phyloP scores from a whole-genome alignment of 2,888 invertebrate species.

The Folsomia manolachei region DNA sequence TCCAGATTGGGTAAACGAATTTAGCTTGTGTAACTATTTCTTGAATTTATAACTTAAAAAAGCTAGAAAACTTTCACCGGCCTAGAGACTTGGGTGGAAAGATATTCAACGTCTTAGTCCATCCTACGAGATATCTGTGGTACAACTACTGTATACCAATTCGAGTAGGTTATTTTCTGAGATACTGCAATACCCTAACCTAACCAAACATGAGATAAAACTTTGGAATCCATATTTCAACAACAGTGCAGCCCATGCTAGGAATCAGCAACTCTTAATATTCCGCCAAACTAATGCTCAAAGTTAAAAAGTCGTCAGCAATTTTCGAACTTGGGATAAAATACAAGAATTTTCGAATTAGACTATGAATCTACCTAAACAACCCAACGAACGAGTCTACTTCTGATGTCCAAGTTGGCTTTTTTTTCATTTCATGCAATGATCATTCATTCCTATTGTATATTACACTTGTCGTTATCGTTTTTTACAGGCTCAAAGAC shows the following conservation, averaged over 20 bases:
- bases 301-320: constrained; percentile 21
- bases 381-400: constrained; percentile 5
- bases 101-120: no score
- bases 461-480: neutral
- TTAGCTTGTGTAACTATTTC: neutral
- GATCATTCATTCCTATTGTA: neutral
- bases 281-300: constrained; percentile 10
- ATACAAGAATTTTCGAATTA: constrained; percentile 8
- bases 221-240: constrained; percentile 22
- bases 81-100: no score
- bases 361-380: neutral
- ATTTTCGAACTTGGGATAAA: neutral
- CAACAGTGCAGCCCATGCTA: no score
- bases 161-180: no score
- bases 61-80: neutral
- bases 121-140: no score
- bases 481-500: neutral
- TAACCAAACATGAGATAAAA: neutral
- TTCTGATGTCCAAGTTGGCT: no score
- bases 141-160: no score
- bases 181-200: no score
- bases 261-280: constrained; percentile 3
- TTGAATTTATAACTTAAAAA: neutral
- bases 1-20: no score
- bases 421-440: constrained; percentile 7